A percentile compares a stretch with the other conserved stretches of the same genome.
phyloP scores from a whole-genome alignment of 2,113 vertebrate genomes.

The Vulpes ferrilata region DNA sequence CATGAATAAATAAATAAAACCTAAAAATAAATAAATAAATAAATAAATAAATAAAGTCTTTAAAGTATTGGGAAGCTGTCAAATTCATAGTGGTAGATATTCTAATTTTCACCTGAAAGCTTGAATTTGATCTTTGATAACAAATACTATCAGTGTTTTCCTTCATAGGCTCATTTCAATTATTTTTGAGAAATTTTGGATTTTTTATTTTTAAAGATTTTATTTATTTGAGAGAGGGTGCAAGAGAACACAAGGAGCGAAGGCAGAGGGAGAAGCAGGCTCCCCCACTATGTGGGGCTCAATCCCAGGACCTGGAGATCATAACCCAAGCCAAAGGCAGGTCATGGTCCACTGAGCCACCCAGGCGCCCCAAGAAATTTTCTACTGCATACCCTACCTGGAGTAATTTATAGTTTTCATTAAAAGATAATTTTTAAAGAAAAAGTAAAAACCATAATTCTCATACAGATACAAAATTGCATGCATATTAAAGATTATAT shows the following conservation, averaged over 20 bases:
- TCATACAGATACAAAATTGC: constrained; percentile 51
- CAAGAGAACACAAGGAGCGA: too few relatives aligned
- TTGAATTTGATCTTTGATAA: constrained; percentile 14
- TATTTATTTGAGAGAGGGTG: too few relatives aligned
- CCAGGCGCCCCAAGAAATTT: background rate
- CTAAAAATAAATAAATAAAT: too few relatives aligned
- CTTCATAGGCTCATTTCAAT: constrained; percentile 36
- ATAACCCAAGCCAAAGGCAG: too few relatives aligned
- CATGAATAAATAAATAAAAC: too few relatives aligned
- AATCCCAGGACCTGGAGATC: too few relatives aligned
- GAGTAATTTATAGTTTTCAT: background rate
- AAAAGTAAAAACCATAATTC: constrained; percentile 24
- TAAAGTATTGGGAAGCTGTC: background rate
- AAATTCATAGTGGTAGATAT: background rate
- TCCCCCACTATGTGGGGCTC: too few relatives aligned
- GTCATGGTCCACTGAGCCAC: too few relatives aligned
- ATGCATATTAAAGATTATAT: constrained; percentile 24
- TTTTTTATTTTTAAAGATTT: too few relatives aligned
- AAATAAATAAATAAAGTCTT: background rate
- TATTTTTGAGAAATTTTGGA: constrained; percentile 39
- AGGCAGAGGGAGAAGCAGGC: too few relatives aligned
- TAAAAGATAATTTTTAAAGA: constrained; percentile 40
- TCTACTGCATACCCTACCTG: constrained; percentile 13
- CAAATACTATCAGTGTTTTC: constrained; percentile 47
- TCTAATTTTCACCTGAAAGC: constrained; percentile 57